phyloP scores from a whole-genome alignment of 1,140 invertebrate species.

The Aphelenchoides besseyi region DNA sequence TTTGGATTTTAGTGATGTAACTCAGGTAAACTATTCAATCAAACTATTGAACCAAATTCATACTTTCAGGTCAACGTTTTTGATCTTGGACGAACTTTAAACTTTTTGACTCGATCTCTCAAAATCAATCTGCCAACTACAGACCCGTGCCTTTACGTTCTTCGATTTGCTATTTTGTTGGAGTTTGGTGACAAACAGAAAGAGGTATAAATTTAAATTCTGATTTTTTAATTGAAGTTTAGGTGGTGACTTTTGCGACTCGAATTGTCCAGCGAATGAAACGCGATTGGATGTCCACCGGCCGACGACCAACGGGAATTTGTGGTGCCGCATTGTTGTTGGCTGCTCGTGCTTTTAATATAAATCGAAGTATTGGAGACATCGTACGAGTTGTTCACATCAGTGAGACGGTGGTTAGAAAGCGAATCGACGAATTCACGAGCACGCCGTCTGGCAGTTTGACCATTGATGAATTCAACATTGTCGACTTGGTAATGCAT shows the following conservation, averaged over 20 bases:
- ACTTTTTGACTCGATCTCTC: slow-evolving; percentile 79
- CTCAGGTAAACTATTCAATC: slow-evolving; percentile 65
- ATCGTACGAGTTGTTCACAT: slow-evolving; percentile 76
- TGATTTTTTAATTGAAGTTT: slow-evolving; percentile 64
- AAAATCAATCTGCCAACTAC: slow-evolving; percentile 85
- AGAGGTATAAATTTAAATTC: slow-evolving; percentile 42
- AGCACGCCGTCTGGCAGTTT: slow-evolving; percentile 84
- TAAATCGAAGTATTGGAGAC: slow-evolving; percentile 79
- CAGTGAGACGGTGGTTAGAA: slow-evolving; percentile 56
- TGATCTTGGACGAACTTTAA: slow-evolving; percentile 85
- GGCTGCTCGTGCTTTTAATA: slow-evolving; percentile 85
- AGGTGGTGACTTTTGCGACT: slow-evolving; percentile 89
- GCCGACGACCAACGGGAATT: slow-evolving; percentile 86
- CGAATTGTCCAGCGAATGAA: slow-evolving; percentile 94
- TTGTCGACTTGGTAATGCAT: slow-evolving; percentile 78
- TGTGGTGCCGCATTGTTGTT: slow-evolving; percentile 92
- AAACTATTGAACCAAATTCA: neutral
- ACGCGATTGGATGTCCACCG: slow-evolving; percentile 91
- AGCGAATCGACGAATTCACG: slow-evolving; percentile 84
- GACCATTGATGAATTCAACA: slow-evolving; percentile 94
- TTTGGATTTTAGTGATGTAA: slow-evolving; percentile 94
- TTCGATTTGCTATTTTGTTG: slow-evolving; percentile 87
- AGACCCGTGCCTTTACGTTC: slow-evolving; percentile 89
- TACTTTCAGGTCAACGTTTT: slow-evolving; percentile 84
- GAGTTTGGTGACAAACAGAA: slow-evolving; percentile 73